A percentile compares a stretch with the other conserved stretches of the same genome.
Evolutionary conservation across 2,888 invertebrate species (phyloP).

Genomic region (Furcula furcula): DNA sequence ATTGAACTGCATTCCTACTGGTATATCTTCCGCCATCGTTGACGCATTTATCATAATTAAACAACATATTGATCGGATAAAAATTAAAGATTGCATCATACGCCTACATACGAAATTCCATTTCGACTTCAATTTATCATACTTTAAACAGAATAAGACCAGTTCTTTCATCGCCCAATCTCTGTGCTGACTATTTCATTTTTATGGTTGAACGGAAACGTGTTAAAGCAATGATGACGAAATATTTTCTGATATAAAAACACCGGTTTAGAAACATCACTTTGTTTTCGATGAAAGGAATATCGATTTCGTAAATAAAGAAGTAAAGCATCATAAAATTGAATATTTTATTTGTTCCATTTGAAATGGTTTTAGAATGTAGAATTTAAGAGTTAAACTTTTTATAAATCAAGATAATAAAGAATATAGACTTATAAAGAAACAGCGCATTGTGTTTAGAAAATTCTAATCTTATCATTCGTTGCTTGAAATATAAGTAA

Average conservation of each 20-base stretch:
- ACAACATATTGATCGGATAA: constrained; percentile 13
- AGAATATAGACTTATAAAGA: no score
- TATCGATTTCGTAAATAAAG: constrained; percentile 3
- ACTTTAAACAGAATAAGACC: constrained; percentile 24
- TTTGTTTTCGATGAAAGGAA: constrained; percentile 5
- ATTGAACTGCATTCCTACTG: constrained; percentile 3
- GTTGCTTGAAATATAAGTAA: no score
- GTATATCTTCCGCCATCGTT: neutral
- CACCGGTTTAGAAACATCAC: neutral
- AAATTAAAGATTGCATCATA: constrained; percentile 27
- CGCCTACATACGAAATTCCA: constrained; percentile 9
- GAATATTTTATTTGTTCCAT: no score
- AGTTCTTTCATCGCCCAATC: constrained; percentile 17
- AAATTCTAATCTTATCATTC: no score
- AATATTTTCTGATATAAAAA: neutral
- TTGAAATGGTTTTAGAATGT: no score
- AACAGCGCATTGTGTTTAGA: no score
- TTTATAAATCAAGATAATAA: no score
- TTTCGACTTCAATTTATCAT: constrained; percentile 22
- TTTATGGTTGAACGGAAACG: constrained; percentile 11
- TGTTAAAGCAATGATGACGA: constrained; percentile 6
- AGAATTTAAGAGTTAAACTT: no score
- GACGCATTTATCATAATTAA: constrained; percentile 26
- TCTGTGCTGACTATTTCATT: constrained; percentile 13
- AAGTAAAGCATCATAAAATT: neutral